A percentile compares a stretch with the other conserved stretches of the same genome.
Evolutionary conservation across 2,113 vertebrate species (phyloP).

Genomic region (Calcarius ornatus): DNA sequence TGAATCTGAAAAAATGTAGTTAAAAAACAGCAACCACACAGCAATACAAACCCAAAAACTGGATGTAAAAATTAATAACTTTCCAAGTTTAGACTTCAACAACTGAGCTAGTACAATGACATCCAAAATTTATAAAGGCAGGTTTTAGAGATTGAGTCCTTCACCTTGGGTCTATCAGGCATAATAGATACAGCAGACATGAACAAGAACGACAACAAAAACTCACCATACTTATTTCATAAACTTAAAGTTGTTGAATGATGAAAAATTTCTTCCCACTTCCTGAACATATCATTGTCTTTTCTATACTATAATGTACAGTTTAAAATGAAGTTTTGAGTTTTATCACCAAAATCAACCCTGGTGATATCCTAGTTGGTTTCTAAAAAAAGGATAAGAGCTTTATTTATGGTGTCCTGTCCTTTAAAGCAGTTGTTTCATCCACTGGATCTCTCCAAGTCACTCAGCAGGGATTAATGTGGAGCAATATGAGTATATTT

Average conservation of each 20-base stretch:
- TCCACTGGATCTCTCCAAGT: slow-evolving; percentile 27
- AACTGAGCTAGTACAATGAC: neutral
- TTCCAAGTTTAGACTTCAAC: neutral
- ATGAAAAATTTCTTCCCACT: neutral
- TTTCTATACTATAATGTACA: slow-evolving; percentile 19
- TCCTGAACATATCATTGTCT: slow-evolving; percentile 9
- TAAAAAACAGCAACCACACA: neutral
- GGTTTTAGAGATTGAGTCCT: neutral
- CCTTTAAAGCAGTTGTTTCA: slow-evolving; percentile 51
- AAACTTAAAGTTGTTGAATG: slow-evolving; percentile 21
- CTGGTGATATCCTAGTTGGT: neutral
- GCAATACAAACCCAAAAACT: fast-evolving
- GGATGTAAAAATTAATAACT: neutral
- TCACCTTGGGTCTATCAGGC: neutral
- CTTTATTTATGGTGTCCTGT: neutral
- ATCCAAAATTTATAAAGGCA: neutral
- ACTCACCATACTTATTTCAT: neutral
- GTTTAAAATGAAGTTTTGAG: slow-evolving; percentile 36
- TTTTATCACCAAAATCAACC: slow-evolving; percentile 40
- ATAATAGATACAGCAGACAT: neutral
- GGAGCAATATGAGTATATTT: neutral
- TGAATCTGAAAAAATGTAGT: neutral
- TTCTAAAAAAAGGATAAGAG: neutral
- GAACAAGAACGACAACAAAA: neutral
- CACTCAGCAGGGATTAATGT: neutral